Conservation (phyloP, 2,888 invertebrate species). For the Sarcophaga carnaria region DNA sequence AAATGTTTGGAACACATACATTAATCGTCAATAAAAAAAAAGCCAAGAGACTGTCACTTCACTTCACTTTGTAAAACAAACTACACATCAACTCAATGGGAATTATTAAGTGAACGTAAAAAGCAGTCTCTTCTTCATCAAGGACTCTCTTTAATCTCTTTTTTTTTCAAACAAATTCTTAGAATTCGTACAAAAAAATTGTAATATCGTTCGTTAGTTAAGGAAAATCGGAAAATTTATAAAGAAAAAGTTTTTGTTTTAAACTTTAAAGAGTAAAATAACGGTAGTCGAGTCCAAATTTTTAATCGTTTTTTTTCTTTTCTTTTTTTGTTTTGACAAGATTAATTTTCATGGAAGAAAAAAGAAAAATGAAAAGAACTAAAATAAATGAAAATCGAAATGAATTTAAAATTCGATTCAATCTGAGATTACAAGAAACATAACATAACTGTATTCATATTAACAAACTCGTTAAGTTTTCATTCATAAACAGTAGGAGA, state of each 20-base stretch:
- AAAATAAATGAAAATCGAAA: not conserved
- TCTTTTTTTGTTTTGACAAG: not conserved
- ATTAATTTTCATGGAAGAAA: constrained; percentile 29
- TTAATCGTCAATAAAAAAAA: constrained; percentile 17
- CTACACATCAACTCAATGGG: not conserved
- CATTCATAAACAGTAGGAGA: not conserved
- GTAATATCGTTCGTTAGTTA: constrained; percentile 47
- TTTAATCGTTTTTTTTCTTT: not conserved
- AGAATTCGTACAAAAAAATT: constrained; percentile 50
- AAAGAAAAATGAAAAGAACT: constrained; percentile 4
- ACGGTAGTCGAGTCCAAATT: not conserved
- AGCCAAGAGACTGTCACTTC: not conserved
- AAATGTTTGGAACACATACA: constrained; percentile 49
- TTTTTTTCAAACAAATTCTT: constrained; percentile 56
- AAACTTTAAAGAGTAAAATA: too few relatives aligned
- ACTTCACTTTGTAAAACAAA: not conserved
- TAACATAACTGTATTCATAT: not conserved
- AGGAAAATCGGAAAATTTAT: not conserved
- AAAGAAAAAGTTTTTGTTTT: too few relatives aligned
- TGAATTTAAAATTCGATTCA: not conserved
- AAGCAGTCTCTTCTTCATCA: not conserved
- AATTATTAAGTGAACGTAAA: constrained; percentile 4
- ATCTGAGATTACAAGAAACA: not conserved
- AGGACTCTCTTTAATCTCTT: constrained; percentile 26
- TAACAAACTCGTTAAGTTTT: not conserved